phyloP scores from a whole-genome alignment of 2,888 invertebrate species.

The Vanessa cardui region DNA sequence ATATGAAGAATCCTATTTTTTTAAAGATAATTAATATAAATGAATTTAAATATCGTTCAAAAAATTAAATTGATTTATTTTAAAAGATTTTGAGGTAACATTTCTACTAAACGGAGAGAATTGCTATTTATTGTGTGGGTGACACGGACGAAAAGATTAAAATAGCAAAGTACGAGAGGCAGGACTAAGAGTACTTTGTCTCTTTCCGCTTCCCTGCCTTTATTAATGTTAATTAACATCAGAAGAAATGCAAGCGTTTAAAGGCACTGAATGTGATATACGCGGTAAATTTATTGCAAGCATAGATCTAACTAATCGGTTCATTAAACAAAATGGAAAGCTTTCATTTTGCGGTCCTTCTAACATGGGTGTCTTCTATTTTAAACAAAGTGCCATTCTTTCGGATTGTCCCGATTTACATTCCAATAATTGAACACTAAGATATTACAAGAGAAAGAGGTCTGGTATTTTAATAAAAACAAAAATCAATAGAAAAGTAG shows the following conservation, averaged over 20 bases:
- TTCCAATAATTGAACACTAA: conserved; percentile 10
- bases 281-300: conserved; percentile 57
- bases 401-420: conserved; percentile 2
- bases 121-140: conserved; percentile 17
- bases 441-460: conserved; percentile 1
- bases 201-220: conserved; percentile 18
- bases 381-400: background rate
- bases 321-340: conserved; percentile 52
- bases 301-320: conserved; percentile 51
- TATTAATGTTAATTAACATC: conserved; percentile 65
- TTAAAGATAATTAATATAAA: too few relatives aligned
- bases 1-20: too few relatives aligned
- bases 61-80: background rate
- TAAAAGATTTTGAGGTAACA: conserved; percentile 14
- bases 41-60: background rate
- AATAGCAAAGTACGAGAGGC: background rate
- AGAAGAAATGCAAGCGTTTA: conserved; percentile 53
- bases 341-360: conserved; percentile 47
- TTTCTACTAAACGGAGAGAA: background rate
- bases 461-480: conserved; percentile 8
- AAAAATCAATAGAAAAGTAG: conserved; percentile 12
- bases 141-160: conserved; percentile 19
- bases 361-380: conserved; percentile 9
- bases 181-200: conserved; percentile 21
- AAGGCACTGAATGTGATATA: conserved; percentile 56